Evolutionary conservation across 53 echinoderm and acorn worm species (phyloP).

Genomic region (Temnopleurus reevesii): DNA sequence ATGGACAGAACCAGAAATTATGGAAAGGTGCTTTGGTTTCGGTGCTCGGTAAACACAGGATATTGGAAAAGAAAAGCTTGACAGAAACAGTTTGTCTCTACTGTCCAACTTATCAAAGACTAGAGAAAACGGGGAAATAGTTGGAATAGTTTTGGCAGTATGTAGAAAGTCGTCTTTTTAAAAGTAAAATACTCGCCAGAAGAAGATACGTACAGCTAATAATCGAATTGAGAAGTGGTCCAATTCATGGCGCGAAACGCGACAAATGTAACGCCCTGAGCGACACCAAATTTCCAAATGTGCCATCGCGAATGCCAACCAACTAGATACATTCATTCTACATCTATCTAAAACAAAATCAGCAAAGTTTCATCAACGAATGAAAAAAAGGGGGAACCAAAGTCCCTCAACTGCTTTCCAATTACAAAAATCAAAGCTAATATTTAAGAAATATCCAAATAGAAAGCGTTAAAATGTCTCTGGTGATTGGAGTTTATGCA

Average conservation of each 20-base stretch:
- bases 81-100: not conserved
- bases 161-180: not conserved
- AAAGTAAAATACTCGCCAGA: not conserved
- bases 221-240: not conserved
- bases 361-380: conserved; percentile 18
- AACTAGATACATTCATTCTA: not conserved
- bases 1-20: conserved; percentile 33
- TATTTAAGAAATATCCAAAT: conserved; percentile 4
- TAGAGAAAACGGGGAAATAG: not conserved
- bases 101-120: not conserved
- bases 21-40: conserved; percentile 35
- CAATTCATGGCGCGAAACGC: not conserved
- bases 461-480: conserved; percentile 22
- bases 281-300: conserved; percentile 12
- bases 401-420: not conserved
- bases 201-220: not conserved
- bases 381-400: not conserved
- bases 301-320: not conserved
- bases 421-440: conserved; percentile 26
- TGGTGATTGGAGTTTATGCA: conserved; percentile 29
- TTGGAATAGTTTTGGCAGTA: not conserved
- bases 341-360: conserved; percentile 1
- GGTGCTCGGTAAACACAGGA: conserved; percentile 17
- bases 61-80: conserved; percentile 10
- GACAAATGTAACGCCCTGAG: not conserved